phyloP scores from a whole-genome alignment of 2,888 invertebrate species.

The Ophraella communa region DNA sequence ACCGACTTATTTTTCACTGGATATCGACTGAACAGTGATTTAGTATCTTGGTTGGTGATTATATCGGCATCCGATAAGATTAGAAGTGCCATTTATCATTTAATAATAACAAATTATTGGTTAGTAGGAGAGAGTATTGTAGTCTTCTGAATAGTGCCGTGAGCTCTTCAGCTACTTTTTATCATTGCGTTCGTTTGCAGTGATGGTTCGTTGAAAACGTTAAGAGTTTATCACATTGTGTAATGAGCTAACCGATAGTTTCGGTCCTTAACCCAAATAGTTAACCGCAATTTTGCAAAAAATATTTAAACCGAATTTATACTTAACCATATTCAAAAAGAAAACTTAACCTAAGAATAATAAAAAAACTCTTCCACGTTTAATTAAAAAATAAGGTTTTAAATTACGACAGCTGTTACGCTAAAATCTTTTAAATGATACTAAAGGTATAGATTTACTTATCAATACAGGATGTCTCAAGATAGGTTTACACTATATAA shows the following conservation, averaged over 20 bases:
- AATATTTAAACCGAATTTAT: too few relatives aligned
- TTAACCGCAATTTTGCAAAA: too few relatives aligned
- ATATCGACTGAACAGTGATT: conserved; percentile 21
- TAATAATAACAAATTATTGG: conserved; percentile 31
- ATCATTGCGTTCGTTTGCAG: neutral
- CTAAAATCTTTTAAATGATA: too few relatives aligned
- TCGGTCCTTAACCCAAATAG: neutral
- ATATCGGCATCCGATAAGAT: conserved; percentile 30
- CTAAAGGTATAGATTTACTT: too few relatives aligned
- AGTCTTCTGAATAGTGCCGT: conserved; percentile 10
- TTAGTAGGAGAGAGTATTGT: conserved; percentile 14
- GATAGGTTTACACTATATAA: too few relatives aligned
- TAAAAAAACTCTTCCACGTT: too few relatives aligned
- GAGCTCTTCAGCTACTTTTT: conserved; percentile 20
- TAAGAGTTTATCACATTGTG: neutral
- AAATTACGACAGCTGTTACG: too few relatives aligned
- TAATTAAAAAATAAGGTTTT: too few relatives aligned
- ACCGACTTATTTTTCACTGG: conserved; percentile 12
- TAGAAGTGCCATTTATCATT: conserved; percentile 30
- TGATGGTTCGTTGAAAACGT: neutral
- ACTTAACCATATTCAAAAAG: too few relatives aligned
- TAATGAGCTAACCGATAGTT: neutral
- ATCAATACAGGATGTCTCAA: too few relatives aligned
- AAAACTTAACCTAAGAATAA: too few relatives aligned
- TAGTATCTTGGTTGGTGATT: conserved; percentile 23